Percentiles rank a stretch among this genome's conserved stretches.
Evolutionary conservation across 2,888 invertebrate species (phyloP).

Genomic region (Eupsilia transversa): DNA sequence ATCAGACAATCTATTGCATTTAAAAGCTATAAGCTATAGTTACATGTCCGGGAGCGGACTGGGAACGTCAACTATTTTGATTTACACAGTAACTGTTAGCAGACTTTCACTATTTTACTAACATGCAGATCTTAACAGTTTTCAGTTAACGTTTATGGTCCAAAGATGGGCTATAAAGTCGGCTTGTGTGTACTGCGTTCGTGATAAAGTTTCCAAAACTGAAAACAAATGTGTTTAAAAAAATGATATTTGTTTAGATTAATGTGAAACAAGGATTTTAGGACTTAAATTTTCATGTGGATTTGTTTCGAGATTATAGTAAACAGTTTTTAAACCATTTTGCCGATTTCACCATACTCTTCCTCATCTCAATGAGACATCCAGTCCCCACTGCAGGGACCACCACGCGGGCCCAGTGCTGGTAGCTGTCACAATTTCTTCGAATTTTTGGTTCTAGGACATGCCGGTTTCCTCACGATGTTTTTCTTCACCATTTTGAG

Average conservation of each 20-base stretch:
- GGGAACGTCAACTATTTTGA: conserved; percentile 39
- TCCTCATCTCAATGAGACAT: neutral
- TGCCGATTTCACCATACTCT: neutral
- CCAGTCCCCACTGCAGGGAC: too few species aligned
- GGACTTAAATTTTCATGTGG: neutral
- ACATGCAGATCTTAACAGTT: conserved; percentile 51
- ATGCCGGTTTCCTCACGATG: too few species aligned
- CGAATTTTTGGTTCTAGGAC: too few species aligned
- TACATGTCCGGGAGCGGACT: conserved; percentile 33
- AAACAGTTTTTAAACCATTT: neutral
- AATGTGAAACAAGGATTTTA: neutral
- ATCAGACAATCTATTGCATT: neutral
- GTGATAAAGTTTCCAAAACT: neutral
- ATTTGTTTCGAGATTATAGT: neutral
- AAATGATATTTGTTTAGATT: neutral
- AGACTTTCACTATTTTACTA: conserved; percentile 55
- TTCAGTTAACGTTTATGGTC: conserved; percentile 45
- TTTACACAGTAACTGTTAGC: conserved; percentile 39
- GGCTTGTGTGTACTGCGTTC: neutral
- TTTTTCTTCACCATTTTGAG: too few species aligned
- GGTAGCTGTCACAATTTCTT: too few species aligned
- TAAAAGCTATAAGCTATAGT: conserved; percentile 9
- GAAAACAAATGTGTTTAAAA: neutral
- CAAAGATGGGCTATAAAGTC: conserved; percentile 8
- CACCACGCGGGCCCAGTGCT: too few species aligned